phyloP scores from a whole-genome alignment of 2,888 invertebrate species.

The Diarsia mendica region DNA sequence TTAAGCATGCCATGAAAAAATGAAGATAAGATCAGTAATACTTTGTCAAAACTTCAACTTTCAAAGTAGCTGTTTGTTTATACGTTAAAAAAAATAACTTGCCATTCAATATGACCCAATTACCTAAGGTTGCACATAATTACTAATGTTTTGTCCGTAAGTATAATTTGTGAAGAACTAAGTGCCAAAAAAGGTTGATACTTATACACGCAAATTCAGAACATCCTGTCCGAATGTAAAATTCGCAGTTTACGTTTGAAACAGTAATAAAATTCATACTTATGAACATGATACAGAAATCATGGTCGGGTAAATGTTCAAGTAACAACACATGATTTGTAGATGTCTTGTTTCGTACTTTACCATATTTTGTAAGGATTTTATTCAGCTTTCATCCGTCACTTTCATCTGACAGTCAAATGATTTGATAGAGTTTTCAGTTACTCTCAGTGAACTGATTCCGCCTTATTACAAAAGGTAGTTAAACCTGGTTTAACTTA shows the following conservation, averaged over 20 bases:
- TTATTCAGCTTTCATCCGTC: not conserved
- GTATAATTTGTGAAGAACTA: slow-evolving; percentile 33
- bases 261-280: slow-evolving; percentile 27
- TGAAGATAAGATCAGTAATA: not conserved
- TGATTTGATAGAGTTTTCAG: not conserved
- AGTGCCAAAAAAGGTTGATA: slow-evolving; percentile 39
- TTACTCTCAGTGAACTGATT: no score
- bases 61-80: not conserved
- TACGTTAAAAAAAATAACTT: not conserved
- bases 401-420: not conserved
- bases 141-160: slow-evolving; percentile 2
- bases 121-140: slow-evolving; percentile 8
- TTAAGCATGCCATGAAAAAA: not conserved
- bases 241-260: slow-evolving; percentile 9
- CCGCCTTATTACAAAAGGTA: no score
- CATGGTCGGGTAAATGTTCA: not conserved
- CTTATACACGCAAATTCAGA: slow-evolving; percentile 32
- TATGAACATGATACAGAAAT: not conserved
- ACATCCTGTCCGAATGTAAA: slow-evolving; percentile 39
- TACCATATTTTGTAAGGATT: not conserved
- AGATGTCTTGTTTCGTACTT: not conserved
- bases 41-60: not conserved
- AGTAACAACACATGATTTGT: not conserved
- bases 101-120: not conserved
- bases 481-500: no score